Evolutionary conservation across 2,888 invertebrate species (phyloP).

Genomic region (Aelia acuminata): DNA sequence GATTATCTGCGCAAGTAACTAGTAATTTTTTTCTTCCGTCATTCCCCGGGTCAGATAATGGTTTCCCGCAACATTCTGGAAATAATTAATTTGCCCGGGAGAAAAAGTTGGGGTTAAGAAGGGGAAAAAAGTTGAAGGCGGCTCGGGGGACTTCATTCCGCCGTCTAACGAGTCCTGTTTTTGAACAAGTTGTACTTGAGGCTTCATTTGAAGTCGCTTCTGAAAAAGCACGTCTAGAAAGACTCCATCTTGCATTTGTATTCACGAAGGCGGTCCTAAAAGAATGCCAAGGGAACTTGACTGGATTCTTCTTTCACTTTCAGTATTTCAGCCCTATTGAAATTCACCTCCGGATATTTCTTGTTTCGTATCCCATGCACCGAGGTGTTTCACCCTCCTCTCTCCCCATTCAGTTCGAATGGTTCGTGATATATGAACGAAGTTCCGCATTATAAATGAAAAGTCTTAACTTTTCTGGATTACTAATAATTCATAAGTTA

Average conservation of each 20-base stretch:
- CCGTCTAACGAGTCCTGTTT: slow-evolving; percentile 52
- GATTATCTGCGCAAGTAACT: slow-evolving; percentile 44
- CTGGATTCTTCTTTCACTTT: slow-evolving; percentile 48
- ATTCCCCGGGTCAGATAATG: slow-evolving; percentile 35
- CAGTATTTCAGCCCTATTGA: slow-evolving; percentile 43
- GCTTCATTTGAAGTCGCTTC: slow-evolving; percentile 45
- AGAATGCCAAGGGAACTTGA: slow-evolving; percentile 46
- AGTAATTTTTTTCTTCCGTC: slow-evolving; percentile 40
- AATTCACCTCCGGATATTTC: slow-evolving; percentile 47
- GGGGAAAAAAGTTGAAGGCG: slow-evolving; percentile 19
- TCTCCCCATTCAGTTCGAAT: background rate
- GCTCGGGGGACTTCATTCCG: slow-evolving; percentile 53
- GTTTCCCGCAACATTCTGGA: slow-evolving; percentile 51
- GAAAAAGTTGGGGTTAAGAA: slow-evolving; percentile 45
- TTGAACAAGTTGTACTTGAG: slow-evolving; percentile 51
- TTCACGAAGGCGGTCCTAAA: slow-evolving; percentile 38
- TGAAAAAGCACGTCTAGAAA: slow-evolving; percentile 49
- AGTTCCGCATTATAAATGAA: no score
- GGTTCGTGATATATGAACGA: background rate
- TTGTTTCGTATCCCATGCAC: slow-evolving; percentile 12
- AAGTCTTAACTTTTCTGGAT: no score
- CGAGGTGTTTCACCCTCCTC: background rate
- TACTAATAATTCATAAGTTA: no score
- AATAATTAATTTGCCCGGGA: slow-evolving; percentile 45
- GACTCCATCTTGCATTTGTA: slow-evolving; percentile 54